These are phyloP conservation scores for Amphipoea lucens DNA, from an alignment of 2,888 invertebrate species.

Conservation along the genomic window DNA sequence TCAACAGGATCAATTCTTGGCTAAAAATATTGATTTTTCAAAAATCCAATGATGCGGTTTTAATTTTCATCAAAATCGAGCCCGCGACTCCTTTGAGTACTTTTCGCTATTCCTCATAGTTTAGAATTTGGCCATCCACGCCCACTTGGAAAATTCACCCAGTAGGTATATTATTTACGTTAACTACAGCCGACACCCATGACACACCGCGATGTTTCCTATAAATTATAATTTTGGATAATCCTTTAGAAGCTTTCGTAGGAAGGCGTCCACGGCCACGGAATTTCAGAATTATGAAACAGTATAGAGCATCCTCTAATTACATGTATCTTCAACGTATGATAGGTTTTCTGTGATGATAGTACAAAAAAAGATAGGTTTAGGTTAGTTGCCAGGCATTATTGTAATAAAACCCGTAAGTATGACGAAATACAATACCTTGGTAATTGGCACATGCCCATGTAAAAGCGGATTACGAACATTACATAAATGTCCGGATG, in stretches of 20 bases:
- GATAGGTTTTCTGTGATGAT: too few species aligned
- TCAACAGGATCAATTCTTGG: too few species aligned
- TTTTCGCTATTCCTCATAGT: too few species aligned
- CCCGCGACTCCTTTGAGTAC: too few species aligned
- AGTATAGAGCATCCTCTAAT: too few species aligned
- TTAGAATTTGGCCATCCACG: too few species aligned
- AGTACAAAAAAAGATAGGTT: background rate
- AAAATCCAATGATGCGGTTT: too few species aligned
- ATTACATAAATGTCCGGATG: constrained; percentile 35
- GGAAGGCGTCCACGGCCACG: too few species aligned
- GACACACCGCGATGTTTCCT: constrained; percentile 8
- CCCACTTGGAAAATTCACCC: too few species aligned
- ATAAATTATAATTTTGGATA: background rate
- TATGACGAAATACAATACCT: constrained; percentile 18
- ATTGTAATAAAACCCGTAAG: background rate
- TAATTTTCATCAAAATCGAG: too few species aligned
- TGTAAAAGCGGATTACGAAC: constrained; percentile 18
- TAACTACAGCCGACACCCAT: background rate
- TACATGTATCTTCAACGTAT: background rate
- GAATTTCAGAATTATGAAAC: background rate
- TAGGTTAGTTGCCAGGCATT: background rate
- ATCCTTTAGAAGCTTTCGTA: background rate
- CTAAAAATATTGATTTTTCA: too few species aligned
- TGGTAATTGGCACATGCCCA: constrained; percentile 1
- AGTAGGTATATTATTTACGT: background rate